These are phyloP conservation scores for Cryptotermes secundus DNA, from an alignment of 1,140 invertebrate genomes.

Conservation along the genomic window DNA sequence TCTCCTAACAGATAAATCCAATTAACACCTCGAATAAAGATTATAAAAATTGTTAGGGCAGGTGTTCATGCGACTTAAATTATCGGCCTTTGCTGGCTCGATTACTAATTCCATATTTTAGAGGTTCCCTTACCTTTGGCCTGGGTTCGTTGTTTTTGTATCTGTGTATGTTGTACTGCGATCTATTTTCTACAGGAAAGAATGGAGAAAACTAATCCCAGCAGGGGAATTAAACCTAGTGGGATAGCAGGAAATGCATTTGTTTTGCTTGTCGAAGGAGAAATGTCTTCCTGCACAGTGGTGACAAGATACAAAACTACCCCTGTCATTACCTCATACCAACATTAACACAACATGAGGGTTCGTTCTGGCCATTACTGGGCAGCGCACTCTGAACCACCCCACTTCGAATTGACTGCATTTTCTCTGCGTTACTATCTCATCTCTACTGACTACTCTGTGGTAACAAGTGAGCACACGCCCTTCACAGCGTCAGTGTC, in stretches of 20 bases:
- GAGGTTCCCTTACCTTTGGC: no score
- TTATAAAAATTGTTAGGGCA: no score
- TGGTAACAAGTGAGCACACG: not conserved
- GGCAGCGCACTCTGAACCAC: not conserved
- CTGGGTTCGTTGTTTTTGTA: no score
- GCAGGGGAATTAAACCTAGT: not conserved
- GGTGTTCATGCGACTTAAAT: no score
- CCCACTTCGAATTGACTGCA: not conserved
- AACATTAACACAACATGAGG: not conserved
- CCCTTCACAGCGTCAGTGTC: not conserved
- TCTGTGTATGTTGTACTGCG: no score
- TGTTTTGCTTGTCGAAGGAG: not conserved
- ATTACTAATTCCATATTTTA: no score
- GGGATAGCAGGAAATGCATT: not conserved
- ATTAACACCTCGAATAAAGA: no score
- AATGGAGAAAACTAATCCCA: not conserved
- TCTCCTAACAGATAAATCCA: no score
- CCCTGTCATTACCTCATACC: not conserved
- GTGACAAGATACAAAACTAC: not conserved
- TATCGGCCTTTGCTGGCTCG: no score
- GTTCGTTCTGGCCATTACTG: not conserved
- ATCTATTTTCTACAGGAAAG: not conserved
- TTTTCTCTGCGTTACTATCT: not conserved
- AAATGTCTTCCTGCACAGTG: not conserved
- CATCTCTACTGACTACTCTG: not conserved